These are phyloP conservation scores for Andrena fulva DNA, from an alignment of 2,888 invertebrate genomes.

Conservation along the genomic window DNA sequence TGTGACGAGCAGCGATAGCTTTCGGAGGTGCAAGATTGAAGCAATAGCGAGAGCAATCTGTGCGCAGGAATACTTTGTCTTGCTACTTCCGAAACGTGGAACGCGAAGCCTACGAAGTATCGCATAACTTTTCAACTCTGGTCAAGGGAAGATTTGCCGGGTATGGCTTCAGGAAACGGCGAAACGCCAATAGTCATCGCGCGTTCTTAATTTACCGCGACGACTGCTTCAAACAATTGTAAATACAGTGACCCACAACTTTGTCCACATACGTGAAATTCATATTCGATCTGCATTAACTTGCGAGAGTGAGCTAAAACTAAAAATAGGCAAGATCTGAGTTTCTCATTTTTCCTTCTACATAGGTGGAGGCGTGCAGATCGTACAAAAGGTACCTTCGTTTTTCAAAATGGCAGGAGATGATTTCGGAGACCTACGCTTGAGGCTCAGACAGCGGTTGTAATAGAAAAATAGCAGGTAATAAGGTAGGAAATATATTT, in stretches of 20 bases:
- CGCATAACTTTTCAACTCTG: slow-evolving; percentile 69
- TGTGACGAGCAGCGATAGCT: background rate
- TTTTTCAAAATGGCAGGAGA: no score
- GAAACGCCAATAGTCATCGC: slow-evolving; percentile 60
- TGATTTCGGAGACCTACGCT: no score
- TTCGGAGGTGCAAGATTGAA: background rate
- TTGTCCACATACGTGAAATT: no score
- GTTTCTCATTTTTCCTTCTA: no score
- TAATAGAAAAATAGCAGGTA: no score
- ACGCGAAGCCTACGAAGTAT: slow-evolving; percentile 70
- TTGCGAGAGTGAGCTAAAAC: no score
- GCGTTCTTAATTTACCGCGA: slow-evolving; percentile 34
- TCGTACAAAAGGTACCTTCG: no score
- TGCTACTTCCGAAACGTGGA: slow-evolving; percentile 12
- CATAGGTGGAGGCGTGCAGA: no score
- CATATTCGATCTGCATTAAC: no score
- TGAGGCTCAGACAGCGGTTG: no score
- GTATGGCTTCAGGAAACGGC: slow-evolving; percentile 68
- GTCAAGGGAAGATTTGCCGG: slow-evolving; percentile 54
- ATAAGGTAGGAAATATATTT: no score
- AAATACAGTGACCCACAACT: background rate
- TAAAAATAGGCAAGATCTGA: no score
- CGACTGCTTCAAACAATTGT: background rate
- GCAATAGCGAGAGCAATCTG: slow-evolving; percentile 15
- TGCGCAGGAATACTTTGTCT: slow-evolving; percentile 1